Percentiles rank a stretch among this genome's conserved stretches.
These are phyloP conservation scores for Centropristis striata DNA, from an alignment of 2,113 vertebrate species.

Conservation along the genomic window DNA sequence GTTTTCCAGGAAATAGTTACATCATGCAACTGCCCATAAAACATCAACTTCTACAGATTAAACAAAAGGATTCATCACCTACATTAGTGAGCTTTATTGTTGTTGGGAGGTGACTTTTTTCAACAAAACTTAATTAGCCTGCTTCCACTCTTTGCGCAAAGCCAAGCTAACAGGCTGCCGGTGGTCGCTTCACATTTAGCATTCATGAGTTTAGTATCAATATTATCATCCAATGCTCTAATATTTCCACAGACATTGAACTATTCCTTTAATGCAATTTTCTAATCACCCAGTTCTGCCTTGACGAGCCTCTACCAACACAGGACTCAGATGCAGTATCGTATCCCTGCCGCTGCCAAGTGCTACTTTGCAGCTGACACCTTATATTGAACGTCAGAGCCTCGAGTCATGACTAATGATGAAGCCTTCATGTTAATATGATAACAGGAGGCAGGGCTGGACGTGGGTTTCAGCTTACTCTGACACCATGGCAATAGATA, in stretches of 20 bases:
- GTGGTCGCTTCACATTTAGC: not conserved
- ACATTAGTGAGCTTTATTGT: not conserved
- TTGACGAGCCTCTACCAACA: not conserved
- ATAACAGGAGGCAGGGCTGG: constrained; percentile 71
- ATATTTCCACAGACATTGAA: not conserved
- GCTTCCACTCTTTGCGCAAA: not conserved
- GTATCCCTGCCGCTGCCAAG: constrained; percentile 20
- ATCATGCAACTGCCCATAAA: not conserved
- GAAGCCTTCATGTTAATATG: constrained; percentile 72
- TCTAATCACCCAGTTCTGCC: not conserved
- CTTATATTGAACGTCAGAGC: constrained; percentile 47
- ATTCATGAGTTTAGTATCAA: not conserved
- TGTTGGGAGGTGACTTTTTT: not conserved
- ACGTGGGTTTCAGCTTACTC: constrained; percentile 70
- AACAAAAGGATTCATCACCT: not conserved
- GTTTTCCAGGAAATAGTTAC: not conserved
- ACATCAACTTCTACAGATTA: not conserved
- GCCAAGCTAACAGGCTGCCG: not conserved
- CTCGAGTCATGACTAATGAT: constrained; percentile 70
- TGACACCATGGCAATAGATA: constrained; percentile 76
- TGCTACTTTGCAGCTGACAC: constrained; percentile 21
- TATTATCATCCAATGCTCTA: not conserved
- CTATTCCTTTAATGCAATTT: not conserved
- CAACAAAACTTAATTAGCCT: not conserved
- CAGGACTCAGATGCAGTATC: not conserved